Conservation (phyloP, 1,140 invertebrate species). For the Atta texana region DNA sequence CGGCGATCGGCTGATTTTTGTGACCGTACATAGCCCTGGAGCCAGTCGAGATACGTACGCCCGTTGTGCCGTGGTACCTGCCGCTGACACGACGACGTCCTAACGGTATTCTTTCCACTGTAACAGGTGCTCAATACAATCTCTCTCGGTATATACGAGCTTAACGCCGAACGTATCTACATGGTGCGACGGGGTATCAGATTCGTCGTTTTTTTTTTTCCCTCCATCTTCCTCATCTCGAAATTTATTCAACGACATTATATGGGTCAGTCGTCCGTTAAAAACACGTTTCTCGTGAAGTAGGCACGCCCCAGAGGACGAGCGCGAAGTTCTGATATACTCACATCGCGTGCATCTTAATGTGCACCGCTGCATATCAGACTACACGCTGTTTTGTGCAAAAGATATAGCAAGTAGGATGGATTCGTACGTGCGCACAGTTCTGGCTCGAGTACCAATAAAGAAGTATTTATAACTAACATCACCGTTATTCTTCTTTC, state of each 20-base stretch:
- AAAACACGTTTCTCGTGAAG: conserved; percentile 71
- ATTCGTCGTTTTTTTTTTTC: conserved; percentile 6
- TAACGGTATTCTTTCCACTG: conserved; percentile 82
- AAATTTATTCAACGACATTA: conserved; percentile 73
- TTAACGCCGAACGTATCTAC: conserved; percentile 60
- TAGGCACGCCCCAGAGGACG: conserved; percentile 46
- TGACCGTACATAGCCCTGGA: conserved; percentile 56
- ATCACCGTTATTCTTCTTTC: not conserved
- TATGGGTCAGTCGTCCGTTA: conserved; percentile 79
- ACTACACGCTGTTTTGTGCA: not conserved
- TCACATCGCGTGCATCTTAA: conserved; percentile 9
- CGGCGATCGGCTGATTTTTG: conserved; percentile 39
- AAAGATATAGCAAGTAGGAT: conserved; percentile 32
- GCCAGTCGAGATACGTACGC: conserved; percentile 58
- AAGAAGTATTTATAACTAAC: conserved; percentile 26
- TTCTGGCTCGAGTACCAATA: not conserved
- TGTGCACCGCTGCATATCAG: conserved; percentile 29
- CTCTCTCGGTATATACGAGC: conserved; percentile 65
- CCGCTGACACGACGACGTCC: conserved; percentile 79
- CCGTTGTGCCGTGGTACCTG: conserved; percentile 79
- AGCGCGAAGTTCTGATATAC: conserved; percentile 7
- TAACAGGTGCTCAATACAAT: conserved; percentile 83
- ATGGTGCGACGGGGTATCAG: not conserved
- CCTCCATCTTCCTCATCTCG: conserved; percentile 24
- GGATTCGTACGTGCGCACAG: not conserved